Percentiles rank a stretch among this genome's conserved stretches.
Conservation (phyloP, 2,888 invertebrate species). For the Odontomyia ornata region DNA sequence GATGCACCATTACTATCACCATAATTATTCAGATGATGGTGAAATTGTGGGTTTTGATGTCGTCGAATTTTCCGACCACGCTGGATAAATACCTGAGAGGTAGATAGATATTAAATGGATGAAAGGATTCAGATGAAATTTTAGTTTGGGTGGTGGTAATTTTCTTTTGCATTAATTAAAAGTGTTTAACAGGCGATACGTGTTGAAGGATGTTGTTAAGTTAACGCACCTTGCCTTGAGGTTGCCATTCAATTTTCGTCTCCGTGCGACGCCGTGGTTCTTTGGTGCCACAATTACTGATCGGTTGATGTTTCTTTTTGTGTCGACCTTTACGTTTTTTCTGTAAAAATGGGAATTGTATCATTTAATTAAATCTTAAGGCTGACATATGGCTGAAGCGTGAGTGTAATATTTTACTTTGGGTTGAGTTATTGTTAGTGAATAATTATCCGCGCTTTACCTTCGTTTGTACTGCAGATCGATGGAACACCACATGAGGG, state of each 20-base stretch:
- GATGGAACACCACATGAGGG: constrained; percentile 74
- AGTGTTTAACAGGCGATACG: background rate
- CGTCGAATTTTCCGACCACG: constrained; percentile 61
- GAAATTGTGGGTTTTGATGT: constrained; percentile 48
- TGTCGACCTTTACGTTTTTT: constrained; percentile 63
- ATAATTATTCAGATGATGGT: constrained; percentile 8
- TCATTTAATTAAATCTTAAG: background rate
- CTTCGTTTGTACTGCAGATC: constrained; percentile 69
- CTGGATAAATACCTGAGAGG: constrained; percentile 61
- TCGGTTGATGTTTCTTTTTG: constrained; percentile 59
- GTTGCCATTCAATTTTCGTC: constrained; percentile 71
- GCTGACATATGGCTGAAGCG: background rate
- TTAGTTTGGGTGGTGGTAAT: background rate
- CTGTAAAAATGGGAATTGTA: constrained; percentile 44
- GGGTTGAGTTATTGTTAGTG: no score
- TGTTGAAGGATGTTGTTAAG: background rate
- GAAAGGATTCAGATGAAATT: background rate
- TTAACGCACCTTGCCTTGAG: constrained; percentile 63
- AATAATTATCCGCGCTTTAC: constrained; percentile 51
- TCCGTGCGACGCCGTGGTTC: constrained; percentile 67
- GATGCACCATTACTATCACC: constrained; percentile 1
- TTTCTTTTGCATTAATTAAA: background rate
- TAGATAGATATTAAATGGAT: constrained; percentile 1
- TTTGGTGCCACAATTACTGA: constrained; percentile 68
- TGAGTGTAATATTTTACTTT: no score